These are phyloP conservation scores for Rhineura floridana DNA, from an alignment of 2,113 vertebrate genomes.

Conservation along the genomic window DNA sequence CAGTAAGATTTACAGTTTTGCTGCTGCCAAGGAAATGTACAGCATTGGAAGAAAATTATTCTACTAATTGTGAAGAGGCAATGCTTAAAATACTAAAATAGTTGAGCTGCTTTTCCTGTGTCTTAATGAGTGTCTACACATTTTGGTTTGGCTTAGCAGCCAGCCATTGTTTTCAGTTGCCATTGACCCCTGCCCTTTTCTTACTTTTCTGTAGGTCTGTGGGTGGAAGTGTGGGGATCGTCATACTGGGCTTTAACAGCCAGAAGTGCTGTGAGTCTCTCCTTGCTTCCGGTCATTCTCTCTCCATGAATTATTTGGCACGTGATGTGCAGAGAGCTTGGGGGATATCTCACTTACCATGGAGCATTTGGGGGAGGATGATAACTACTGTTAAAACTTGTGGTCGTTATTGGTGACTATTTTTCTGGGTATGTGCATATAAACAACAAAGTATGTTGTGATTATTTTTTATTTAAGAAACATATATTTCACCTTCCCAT, in stretches of 20 bases:
- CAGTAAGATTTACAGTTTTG: constrained; percentile 45
- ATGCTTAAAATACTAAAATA: constrained; percentile 33
- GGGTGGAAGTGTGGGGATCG: background rate
- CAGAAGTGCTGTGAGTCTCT: background rate
- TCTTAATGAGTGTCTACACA: background rate
- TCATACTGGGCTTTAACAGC: background rate
- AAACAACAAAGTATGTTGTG: too few species aligned
- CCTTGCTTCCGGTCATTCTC: background rate
- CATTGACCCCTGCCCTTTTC: background rate
- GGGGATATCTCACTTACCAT: background rate
- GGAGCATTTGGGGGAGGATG: background rate
- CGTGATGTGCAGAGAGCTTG: background rate
- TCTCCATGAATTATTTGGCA: background rate
- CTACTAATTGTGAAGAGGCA: constrained; percentile 35
- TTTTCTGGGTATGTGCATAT: too few species aligned
- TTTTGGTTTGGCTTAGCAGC: background rate
- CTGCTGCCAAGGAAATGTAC: constrained; percentile 54
- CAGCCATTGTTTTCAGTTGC: background rate
- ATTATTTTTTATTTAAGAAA: too few species aligned
- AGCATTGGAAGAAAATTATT: constrained; percentile 37
- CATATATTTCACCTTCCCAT: too few species aligned
- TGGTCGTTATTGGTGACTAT: background rate
- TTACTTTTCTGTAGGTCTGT: background rate
- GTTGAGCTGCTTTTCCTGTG: background rate
- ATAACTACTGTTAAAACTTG: background rate